phyloP scores from a whole-genome alignment of 2,113 vertebrate genomes.

The Cryptotis parvus region DNA sequence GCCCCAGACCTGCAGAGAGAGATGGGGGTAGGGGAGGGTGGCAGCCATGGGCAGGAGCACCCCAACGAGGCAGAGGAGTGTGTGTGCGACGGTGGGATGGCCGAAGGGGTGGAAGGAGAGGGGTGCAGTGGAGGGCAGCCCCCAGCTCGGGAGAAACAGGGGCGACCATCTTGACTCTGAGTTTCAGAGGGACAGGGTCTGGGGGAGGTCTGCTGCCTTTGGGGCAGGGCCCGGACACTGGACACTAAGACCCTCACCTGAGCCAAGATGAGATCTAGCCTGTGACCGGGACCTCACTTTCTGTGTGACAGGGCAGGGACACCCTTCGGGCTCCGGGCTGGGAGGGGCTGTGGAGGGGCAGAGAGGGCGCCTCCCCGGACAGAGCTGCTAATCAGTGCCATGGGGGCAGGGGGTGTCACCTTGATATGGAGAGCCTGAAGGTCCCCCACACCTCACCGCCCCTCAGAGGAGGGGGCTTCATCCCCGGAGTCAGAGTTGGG shows the following conservation, averaged over 20 bases:
- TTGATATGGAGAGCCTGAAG: no score
- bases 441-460: not conserved
- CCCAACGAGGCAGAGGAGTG: fast-evolving
- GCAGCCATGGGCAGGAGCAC: not conserved
- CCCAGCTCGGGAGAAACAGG: not conserved
- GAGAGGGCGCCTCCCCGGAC: fast-evolving
- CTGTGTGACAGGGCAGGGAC: not conserved
- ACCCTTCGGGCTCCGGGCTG: no score
- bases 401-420: no score
- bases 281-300: not conserved
- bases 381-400: not conserved
- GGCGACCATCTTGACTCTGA: not conserved
- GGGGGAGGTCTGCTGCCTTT: no score
- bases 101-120: not conserved
- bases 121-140: fast-evolving
- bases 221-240: no score
- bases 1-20: slow-evolving; percentile 92
- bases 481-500: no score
- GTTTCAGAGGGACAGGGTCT: no score
- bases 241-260: not conserved
- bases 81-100: no score
- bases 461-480: not conserved
- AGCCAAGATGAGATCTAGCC: not conserved
- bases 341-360: fast-evolving
- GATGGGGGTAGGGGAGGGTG: not conserved